Evolutionary conservation across 2,797 vertebrate species (phyloP).

Genomic region (Gymnoscopelus microlampas): DNA sequence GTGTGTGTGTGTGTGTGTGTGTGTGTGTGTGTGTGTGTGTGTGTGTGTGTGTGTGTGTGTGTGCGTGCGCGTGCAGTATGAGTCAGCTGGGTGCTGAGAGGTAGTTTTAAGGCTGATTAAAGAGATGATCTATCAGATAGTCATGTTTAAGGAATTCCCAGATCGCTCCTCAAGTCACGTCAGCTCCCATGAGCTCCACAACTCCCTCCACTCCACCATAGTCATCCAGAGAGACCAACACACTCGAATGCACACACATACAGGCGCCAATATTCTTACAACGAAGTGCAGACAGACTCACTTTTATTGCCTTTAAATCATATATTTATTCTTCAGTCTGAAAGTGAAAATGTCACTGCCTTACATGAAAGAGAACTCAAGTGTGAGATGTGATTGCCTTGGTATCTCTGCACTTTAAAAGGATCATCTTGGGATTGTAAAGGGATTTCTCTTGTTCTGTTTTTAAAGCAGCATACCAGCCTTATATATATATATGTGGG

Average conservation of each 20-base stretch:
- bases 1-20: constrained; percentile 42
- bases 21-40: constrained; percentile 33
- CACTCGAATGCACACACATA: constrained; percentile 22
- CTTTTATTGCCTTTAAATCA: constrained; percentile 22
- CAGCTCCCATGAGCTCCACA: constrained; percentile 71
- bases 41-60: constrained; percentile 31
- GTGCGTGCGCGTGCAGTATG: neutral
- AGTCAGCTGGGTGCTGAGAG: constrained; percentile 67
- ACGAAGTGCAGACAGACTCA: neutral
- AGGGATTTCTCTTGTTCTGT: constrained; percentile 7
- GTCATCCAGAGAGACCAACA: constrained; percentile 36
- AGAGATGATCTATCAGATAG: constrained; percentile 83
- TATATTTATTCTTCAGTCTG: constrained; percentile 29
- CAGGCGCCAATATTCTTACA: constrained; percentile 31
- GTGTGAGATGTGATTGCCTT: constrained; percentile 32
- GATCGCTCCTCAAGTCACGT: constrained; percentile 74
- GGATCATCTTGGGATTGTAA: constrained; percentile 12
- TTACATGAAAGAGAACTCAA: constrained; percentile 2
- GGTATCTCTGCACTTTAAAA: constrained; percentile 34
- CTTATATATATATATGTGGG: too few relatives aligned
- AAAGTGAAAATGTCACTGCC: constrained; percentile 38
- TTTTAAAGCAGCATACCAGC: too few relatives aligned
- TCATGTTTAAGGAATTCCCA: constrained; percentile 79
- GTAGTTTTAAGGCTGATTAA: constrained; percentile 81
- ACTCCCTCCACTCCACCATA: constrained; percentile 61